Evolutionary conservation across 2,888 invertebrate species (phyloP), one percentile per base, ranked within the genome.

Genomic region (Malthinus flaveolus): DNA sequence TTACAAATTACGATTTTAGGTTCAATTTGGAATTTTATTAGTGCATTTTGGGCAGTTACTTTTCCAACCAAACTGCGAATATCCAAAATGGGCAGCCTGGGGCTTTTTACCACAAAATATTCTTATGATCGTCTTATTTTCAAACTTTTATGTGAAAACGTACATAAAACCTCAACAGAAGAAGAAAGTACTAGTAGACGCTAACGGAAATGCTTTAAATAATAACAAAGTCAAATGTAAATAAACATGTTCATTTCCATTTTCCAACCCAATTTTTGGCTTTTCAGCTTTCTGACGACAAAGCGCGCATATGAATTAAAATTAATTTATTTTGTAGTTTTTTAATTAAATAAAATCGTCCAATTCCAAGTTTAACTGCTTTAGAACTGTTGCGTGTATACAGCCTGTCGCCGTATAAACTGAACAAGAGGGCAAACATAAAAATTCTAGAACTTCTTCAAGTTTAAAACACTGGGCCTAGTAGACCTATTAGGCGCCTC

Each of bases 121-220:
- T 0, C 85, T 87, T 68, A 87, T 90, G 83, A 76, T 88, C 0
- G 68, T 84, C 2, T 74, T 90, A 1, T 90, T 90, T 69, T 69
- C 79, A 1, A 87, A 89, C 56, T 90, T 90, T 72, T 90, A 89
- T 64, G 82, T 83, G 46, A 85, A 84, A 68, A 70, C 84, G 0
- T 90, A 90, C 33, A 23, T 53, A 5, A 56, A 49, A 35, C 35
- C 45, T 6, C n/a, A 37, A 33, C 6, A 49, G 23, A 47, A 13
- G 11, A 23, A 23, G 23, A 23, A 23, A 23, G 3, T 3, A 23
- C 5, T 23, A 23, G 23, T 23, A 3, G 23, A 42, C 39, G 12
- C 9, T 42, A 13, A 42, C 8, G 15, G 13, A n/a, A 15, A 13
- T 3, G 15, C 12, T 42, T 15, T 15, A 15, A 42, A 42, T 13